Evolutionary conservation across 2,797 vertebrate species (phyloP), one percentile per base, ranked within the genome.

Genomic region (Pelobates cultripes): DNA sequence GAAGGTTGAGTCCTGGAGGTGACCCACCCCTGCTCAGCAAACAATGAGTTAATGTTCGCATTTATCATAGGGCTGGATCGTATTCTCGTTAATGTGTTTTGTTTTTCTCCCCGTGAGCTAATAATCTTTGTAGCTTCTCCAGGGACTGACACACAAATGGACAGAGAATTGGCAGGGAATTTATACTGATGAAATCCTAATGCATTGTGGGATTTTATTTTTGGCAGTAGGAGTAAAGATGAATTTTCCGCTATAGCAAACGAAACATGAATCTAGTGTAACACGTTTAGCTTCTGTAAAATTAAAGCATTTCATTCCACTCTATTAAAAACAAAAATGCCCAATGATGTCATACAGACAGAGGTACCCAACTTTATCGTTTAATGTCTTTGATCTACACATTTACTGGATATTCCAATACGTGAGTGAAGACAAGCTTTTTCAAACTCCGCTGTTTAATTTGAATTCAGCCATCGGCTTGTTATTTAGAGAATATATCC

Each of bases 181-280:
- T 5, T 10, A 51, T 51, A 10, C 47, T 51, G 47, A 2, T 14
- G 4, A 60, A 60, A 60, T 12, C 57, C 9, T 2, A 13, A 15
- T 60, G 57, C 57, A 60, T 60, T 60, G 57, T 60, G 57, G 57
- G 57, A 60, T 60, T 60, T 60, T 60, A 60, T 60, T 14, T 60
- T n/a, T 60, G 14, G 4, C 2, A 60, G 4, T 60, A 60, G 15
- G 15, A n/a, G 57, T 14, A 60, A 60, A 2, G 57, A 4, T n/a
- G 57, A 15, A 60, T 60, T 60, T 28, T 14, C 57, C 57, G 57
- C 10, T n/a, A 60, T n/a, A 60, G 13, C 57, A 4, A 3, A 60
- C 9, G 14, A 2, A 13, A 60, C 57, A 15, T n/a, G 28, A 28
- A 51, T 51, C 47, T 51, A 51, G 10, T 51, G 10, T 51, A 51